These are phyloP conservation scores for Rosalia funebris DNA, from an alignment of 2,888 invertebrate species.

Conservation along the genomic window DNA sequence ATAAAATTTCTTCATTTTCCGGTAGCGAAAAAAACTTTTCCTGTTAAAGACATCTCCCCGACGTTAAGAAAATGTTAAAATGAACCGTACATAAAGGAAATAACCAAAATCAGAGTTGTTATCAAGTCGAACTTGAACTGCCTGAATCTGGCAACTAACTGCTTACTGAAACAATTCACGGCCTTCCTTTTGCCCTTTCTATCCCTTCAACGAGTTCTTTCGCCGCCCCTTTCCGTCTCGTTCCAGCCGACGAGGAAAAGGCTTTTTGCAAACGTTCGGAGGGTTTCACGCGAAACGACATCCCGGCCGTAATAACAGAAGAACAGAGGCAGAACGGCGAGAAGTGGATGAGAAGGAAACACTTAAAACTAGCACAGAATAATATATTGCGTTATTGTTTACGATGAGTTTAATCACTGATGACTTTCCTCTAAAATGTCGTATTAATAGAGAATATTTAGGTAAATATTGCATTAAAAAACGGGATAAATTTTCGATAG, in stretches of 20 bases:
- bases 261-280: constrained; percentile 33
- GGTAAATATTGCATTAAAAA: too few species aligned
- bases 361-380: constrained; percentile 45
- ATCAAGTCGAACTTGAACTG: constrained; percentile 39
- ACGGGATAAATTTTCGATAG: too few species aligned
- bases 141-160: constrained; percentile 47
- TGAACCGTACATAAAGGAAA: constrained; percentile 24
- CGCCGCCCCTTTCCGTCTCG: constrained; percentile 20
- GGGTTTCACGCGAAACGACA: constrained; percentile 35
- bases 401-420: constrained; percentile 36
- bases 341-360: constrained; percentile 48
- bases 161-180: constrained; percentile 50
- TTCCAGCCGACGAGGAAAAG: constrained; percentile 26
- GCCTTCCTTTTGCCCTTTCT: constrained; percentile 41
- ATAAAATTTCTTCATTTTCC: not conserved
- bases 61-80: constrained; percentile 9
- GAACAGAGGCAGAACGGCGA: constrained; percentile 40
- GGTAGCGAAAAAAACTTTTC: not conserved
- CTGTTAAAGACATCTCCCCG: not conserved
- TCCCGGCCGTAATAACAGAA: constrained; percentile 42
- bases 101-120: constrained; percentile 25
- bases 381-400: constrained; percentile 48
- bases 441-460: too few species aligned
- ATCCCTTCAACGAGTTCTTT: constrained; percentile 30
- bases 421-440: constrained; percentile 16